Percentiles rank a stretch among this genome's conserved stretches.
These are phyloP conservation scores for Trichonephila clavipes DNA, from an alignment of 1,140 invertebrate species.

Conservation along the genomic window DNA sequence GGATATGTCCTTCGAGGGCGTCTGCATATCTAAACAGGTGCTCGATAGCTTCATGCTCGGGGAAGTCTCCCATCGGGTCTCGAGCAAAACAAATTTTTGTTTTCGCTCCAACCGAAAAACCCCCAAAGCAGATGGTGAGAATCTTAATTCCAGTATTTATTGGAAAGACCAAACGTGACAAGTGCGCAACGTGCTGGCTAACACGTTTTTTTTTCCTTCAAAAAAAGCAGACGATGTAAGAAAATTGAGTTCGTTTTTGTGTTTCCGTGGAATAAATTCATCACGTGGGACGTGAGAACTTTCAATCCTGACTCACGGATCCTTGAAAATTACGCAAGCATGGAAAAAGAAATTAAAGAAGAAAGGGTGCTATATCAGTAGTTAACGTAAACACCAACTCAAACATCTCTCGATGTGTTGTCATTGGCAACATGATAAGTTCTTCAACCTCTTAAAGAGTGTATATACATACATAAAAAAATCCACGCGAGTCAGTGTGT, in stretches of 20 bases:
- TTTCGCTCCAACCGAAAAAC: background rate
- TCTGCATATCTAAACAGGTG: too few relatives aligned
- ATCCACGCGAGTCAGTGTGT: too few relatives aligned
- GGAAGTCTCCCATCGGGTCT: too few relatives aligned
- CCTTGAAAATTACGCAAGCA: background rate
- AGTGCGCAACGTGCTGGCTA: background rate
- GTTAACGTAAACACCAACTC: too few relatives aligned
- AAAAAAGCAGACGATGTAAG: background rate
- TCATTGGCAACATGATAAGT: too few relatives aligned
- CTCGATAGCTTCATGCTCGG: too few relatives aligned
- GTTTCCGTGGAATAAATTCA: background rate
- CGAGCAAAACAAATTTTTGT: too few relatives aligned
- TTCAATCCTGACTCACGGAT: background rate
- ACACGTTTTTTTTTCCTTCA: background rate
- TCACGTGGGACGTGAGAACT: background rate
- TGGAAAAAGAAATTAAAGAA: background rate
- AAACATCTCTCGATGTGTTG: too few relatives aligned
- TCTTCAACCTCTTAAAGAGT: too few relatives aligned
- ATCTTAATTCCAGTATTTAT: conserved; percentile 12
- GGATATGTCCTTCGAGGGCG: too few relatives aligned
- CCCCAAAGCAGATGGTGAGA: background rate
- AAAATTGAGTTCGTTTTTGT: background rate
- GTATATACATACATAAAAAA: too few relatives aligned
- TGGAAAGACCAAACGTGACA: background rate
- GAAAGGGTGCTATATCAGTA: too few relatives aligned